phyloP scores from a whole-genome alignment of 2,888 invertebrate species.

The Dicycla oo region DNA sequence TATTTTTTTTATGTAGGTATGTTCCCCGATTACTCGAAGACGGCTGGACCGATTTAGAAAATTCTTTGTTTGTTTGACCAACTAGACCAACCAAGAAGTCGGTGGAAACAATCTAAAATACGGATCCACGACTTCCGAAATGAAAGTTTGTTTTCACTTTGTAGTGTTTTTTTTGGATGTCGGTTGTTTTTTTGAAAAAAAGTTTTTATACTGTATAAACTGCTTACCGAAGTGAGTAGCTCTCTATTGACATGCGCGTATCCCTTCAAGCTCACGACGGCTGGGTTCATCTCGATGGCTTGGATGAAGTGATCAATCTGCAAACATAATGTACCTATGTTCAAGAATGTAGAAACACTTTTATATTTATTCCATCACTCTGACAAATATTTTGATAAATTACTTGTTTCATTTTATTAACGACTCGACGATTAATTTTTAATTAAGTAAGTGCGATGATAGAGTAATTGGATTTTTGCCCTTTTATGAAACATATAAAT shows the following conservation, averaged over 20 bases:
- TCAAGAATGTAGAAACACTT: background rate
- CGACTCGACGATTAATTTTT: background rate
- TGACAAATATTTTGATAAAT: background rate
- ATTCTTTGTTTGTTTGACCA: too few species aligned
- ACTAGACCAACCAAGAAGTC: too few species aligned
- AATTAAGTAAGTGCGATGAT: background rate
- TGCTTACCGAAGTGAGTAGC: conserved; percentile 91
- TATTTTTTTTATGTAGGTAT: too few species aligned
- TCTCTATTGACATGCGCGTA: conserved; percentile 92
- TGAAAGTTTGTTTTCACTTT: too few species aligned
- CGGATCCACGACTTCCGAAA: too few species aligned
- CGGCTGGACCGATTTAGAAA: too few species aligned
- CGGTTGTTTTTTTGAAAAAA: too few species aligned
- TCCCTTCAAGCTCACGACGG: conserved; percentile 92
- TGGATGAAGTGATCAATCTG: conserved; percentile 92
- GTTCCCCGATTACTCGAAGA: too few species aligned
- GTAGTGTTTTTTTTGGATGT: too few species aligned
- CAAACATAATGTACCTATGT: background rate
- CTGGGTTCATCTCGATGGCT: conserved; percentile 93
- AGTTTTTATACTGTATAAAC: background rate
- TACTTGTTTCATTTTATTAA: background rate
- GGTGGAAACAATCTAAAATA: too few species aligned
- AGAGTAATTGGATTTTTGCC: background rate
- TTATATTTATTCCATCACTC: background rate
- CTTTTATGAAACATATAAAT: background rate